phyloP scores from a whole-genome alignment of 2,888 invertebrate genomes.

The Hesperia comma region DNA sequence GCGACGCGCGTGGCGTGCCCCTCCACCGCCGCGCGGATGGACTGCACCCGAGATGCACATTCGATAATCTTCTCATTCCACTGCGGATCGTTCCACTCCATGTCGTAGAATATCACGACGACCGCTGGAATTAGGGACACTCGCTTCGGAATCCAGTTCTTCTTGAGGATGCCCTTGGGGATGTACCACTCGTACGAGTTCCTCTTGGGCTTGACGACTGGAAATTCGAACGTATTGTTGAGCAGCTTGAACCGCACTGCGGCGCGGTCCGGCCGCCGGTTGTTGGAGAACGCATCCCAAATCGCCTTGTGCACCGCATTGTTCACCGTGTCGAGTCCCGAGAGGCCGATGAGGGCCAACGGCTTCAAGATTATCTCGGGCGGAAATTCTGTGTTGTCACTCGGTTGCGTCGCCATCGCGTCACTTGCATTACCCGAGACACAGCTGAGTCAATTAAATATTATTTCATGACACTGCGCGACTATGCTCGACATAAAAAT shows the following conservation, averaged over 20 bases:
- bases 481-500: slow-evolving; percentile 35
- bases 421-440: slow-evolving; percentile 14
- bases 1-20: slow-evolving; percentile 90
- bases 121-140: slow-evolving; percentile 95
- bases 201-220: slow-evolving; percentile 92
- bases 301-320: slow-evolving; percentile 95
- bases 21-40: slow-evolving; percentile 89
- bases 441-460: slow-evolving; percentile 1
- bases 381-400: slow-evolving; percentile 89
- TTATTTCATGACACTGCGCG: slow-evolving; percentile 21
- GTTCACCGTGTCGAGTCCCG: slow-evolving; percentile 93
- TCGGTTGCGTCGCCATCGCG: slow-evolving; percentile 81
- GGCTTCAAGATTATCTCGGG: slow-evolving; percentile 93
- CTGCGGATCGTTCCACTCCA: slow-evolving; percentile 97
- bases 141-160: slow-evolving; percentile 98
- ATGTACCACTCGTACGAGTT: slow-evolving; percentile 98
- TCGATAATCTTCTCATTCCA: slow-evolving; percentile 98
- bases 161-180: slow-evolving; percentile 96
- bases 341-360: slow-evolving; percentile 93
- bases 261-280: slow-evolving; percentile 91
- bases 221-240: slow-evolving; percentile 93
- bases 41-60: slow-evolving; percentile 95
- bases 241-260: slow-evolving; percentile 93
- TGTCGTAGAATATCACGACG: slow-evolving; percentile 96
- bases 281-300: slow-evolving; percentile 96